These are phyloP conservation scores for Cerastoderma edule DNA, from an alignment of 2,888 invertebrate genomes.

Conservation along the genomic window DNA sequence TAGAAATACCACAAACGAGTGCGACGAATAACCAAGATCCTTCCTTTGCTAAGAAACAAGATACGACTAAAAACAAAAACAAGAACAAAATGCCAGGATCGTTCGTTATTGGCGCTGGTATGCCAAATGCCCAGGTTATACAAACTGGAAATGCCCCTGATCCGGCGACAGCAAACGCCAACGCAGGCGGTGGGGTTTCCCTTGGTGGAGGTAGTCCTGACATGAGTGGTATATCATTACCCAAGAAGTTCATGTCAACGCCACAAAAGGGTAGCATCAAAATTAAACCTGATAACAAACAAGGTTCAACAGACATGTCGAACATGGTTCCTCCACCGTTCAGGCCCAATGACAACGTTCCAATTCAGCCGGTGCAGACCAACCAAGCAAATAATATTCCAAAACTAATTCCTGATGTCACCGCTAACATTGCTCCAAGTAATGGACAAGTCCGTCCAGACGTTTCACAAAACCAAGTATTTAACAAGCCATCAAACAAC, in stretches of 20 bases:
- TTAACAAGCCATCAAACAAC: too few relatives aligned
- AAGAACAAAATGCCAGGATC: conserved; percentile 14
- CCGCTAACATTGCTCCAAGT: too few relatives aligned
- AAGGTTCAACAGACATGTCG: not conserved
- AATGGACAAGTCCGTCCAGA: too few relatives aligned
- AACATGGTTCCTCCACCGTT: not conserved
- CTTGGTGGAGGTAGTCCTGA: not conserved
- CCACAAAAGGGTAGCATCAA: too few relatives aligned
- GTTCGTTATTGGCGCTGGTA: conserved; percentile 37
- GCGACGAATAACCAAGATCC: not conserved
- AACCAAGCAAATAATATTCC: too few relatives aligned
- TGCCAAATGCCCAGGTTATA: conserved; percentile 29
- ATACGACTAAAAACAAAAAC: not conserved
- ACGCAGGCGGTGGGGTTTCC: not conserved
- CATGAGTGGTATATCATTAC: too few relatives aligned
- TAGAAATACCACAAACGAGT: not conserved
- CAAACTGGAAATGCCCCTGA: conserved; percentile 1
- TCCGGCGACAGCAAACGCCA: not conserved
- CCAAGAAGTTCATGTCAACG: too few relatives aligned
- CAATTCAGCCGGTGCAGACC: not conserved
- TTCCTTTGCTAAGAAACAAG: not conserved
- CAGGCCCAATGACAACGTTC: not conserved
- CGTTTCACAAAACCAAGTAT: too few relatives aligned
- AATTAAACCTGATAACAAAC: too few relatives aligned
- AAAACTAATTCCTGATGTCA: too few relatives aligned